Evolutionary conservation across 1,140 invertebrate species (phyloP), one percentile per base, ranked within the genome.

Genomic region (Battus philenor): DNA sequence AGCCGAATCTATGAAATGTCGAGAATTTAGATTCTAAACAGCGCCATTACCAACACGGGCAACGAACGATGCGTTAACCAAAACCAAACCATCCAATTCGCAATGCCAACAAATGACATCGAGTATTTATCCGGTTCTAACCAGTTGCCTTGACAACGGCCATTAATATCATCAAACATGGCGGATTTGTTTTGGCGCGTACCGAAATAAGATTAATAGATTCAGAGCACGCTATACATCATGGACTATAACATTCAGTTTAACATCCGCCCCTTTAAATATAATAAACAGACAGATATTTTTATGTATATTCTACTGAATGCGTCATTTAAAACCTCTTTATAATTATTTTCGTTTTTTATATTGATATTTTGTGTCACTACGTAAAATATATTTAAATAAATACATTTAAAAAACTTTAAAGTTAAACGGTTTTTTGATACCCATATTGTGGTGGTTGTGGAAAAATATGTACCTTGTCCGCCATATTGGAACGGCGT

Each of bases 141-240:
- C 68, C 57, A 59, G 55, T 57, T 70, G 56, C 51, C 62, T 67
- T 75, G 74, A 70, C 71, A 64, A 48, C 46, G 15, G 50, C 68
- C 65, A 75, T 75, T 77, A 67, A 65, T 68, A 70, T 44, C 53
- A 50, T 38, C 36, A 57, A 74, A 67, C 60, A 65, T 64, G 55
- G 62, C 57, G 67, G 68, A 64, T 74, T 71, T 71, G 68, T 76
- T 76, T 72, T 61, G 68, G 65, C 70, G 67, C 65, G 61, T 39
- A 49, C 68, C 59, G 47, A 73, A 76, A 73, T 51, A 66, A 59
- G 60, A 74, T 74, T 74, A 74, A 77, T 77, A 64, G 70, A 73
- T 71, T 65, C 55, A 31, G 32, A 30, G 49, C 69, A 71, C 66
- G 73, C 60, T 54, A 70, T 65, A 56, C 51, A 53, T 67, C 58